Base-by-base conservation (phyloP, 2,113 vertebrate species). In the Dromas ardeola region DNA sequence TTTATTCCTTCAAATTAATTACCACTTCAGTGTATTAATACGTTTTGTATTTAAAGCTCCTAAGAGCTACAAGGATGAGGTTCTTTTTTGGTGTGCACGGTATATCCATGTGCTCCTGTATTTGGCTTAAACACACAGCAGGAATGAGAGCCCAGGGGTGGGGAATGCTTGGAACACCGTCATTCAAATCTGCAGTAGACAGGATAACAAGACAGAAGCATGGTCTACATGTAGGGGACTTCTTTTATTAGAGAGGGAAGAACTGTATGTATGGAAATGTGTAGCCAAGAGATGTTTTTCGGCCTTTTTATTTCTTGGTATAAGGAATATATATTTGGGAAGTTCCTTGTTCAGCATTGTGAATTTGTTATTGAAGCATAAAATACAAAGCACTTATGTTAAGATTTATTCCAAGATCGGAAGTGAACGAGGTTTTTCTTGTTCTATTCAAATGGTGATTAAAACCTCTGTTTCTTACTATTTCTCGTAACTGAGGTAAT, bases 401-500 rank as follows among this genome's bases (percentile, higher is more conserved):
- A 52, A 84, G 47, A 49, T 61, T 70, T 36, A 58, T 36, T 74
- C 30, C 27, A 78, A 53, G 73, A 70, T 84, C n/a, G 82, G 81
- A 92, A 62, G 38, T 50, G 40, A 87, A 61, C 6, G 49, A 6
- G 83, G 16, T 62, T 88, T 92, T 93, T 61, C 63, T 79, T 62
- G 22, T 77, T 86, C 59, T 58, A 16, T 76, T 66, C 76, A 66
- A 94, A 76, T 55, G 81, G 70, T 85, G 40, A 63, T 62, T 76
- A 42, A 81, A 56, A 40, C 20, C 58, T 30, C 12, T 25, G 34
- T 71, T 83, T 62, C 30, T 23, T 67, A 11, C 72, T 42, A 0
- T 87, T 81, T 83, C 42, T 76, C 92, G 53, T 96, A 95, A 29
- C 86, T 21, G 53, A 42, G 71, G 78, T 61, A 74, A 95, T 95